Conservation (phyloP, 2,797 vertebrate genomes). For the Moxostoma hubbsi region DNA sequence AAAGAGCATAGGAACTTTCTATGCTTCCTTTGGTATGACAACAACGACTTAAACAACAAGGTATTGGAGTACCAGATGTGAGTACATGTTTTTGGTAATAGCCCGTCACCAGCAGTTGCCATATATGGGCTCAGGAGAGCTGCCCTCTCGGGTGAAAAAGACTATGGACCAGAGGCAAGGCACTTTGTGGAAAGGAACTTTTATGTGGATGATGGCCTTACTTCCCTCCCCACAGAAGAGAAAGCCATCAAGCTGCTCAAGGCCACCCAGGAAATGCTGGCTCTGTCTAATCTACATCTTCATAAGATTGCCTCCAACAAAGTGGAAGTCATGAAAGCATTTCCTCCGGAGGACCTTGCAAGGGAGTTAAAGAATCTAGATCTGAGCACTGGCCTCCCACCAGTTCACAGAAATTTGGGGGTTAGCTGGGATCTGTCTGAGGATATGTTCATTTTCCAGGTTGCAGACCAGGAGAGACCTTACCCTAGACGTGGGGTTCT, state of each 20-base stretch:
- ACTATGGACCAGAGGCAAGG: not conserved
- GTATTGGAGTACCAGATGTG: not conserved
- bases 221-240: not conserved
- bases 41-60: not conserved
- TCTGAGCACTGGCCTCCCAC: not conserved
- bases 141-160: not conserved
- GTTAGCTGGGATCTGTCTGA: not conserved
- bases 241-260: not conserved
- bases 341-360: not conserved
- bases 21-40: not conserved
- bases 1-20: not conserved
- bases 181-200: not conserved
- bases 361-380: not conserved
- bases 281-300: not conserved
- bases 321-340: slow-evolving; percentile 3
- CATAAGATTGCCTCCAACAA: slow-evolving; percentile 16
- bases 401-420: not conserved
- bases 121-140: not conserved
- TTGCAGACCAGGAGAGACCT: slow-evolving; percentile 9
- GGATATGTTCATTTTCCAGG: not conserved
- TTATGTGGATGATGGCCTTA: not conserved
- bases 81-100: not conserved
- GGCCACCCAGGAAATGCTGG: not conserved
- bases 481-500: not conserved
- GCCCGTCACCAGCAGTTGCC: too few species aligned